A percentile compares a stretch with the other conserved stretches of the same genome.
These are phyloP conservation scores for Drosophila murphyi DNA, from an alignment of 1,140 invertebrate genomes.

Conservation along the genomic window DNA sequence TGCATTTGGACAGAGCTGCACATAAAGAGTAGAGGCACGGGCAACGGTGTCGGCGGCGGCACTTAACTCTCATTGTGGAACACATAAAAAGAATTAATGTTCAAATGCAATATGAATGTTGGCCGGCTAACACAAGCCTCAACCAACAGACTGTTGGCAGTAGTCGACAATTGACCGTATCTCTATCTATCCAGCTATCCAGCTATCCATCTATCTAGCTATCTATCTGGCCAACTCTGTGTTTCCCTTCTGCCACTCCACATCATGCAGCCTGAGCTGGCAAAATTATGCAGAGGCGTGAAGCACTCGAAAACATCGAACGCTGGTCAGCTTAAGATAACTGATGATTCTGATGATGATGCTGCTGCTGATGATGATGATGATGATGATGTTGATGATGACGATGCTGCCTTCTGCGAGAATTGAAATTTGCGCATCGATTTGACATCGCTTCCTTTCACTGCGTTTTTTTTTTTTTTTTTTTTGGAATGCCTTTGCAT, in stretches of 20 bases:
- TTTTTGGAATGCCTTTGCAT: not conserved
- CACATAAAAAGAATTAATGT: constrained; percentile 82
- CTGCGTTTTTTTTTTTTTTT: not conserved
- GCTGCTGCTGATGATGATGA: not conserved
- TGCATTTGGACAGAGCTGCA: constrained; percentile 52
- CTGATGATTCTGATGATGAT: constrained; percentile 15
- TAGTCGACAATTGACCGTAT: constrained; percentile 10
- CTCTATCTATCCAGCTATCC: not conserved
- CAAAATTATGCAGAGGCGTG: constrained; percentile 78
- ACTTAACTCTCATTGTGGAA: constrained; percentile 76
- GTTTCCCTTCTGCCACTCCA: not conserved
- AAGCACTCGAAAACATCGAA: constrained; percentile 55
- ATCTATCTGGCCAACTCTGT: not conserved
- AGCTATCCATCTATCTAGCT: not conserved
- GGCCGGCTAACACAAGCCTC: constrained; percentile 17
- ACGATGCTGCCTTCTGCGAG: constrained; percentile 9
- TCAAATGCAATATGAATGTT: constrained; percentile 80
- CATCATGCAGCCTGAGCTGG: constrained; percentile 51
- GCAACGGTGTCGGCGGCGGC: constrained; percentile 10
- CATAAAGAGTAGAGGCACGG: constrained; percentile 62
- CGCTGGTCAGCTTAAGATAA: constrained; percentile 65
- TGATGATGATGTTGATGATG: constrained; percentile 21
- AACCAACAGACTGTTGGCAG: constrained; percentile 8
- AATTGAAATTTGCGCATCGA: constrained; percentile 70
- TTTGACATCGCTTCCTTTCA: constrained; percentile 40